Evolutionary conservation across 2,113 vertebrate genomes (phyloP).

Genomic region (Thomomys bottae): DNA sequence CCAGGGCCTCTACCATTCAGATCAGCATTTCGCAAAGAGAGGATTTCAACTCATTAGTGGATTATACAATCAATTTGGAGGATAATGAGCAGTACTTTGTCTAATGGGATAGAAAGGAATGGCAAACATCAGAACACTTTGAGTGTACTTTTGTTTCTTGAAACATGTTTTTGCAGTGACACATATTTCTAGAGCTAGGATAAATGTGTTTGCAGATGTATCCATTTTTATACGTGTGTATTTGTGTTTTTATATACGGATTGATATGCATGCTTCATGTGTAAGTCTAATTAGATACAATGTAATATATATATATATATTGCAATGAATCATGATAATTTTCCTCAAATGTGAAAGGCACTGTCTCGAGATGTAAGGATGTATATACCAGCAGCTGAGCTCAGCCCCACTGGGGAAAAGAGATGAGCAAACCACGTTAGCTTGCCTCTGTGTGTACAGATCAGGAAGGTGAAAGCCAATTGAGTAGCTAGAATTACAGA

Average conservation of each 20-base stretch:
- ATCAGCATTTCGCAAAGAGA: neutral
- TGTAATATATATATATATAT: neutral
- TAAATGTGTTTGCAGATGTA: neutral
- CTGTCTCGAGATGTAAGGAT: neutral
- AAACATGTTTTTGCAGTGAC: neutral
- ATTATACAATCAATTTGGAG: neutral
- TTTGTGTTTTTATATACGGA: neutral
- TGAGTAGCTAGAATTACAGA: too few relatives aligned
- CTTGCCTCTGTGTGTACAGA: too few relatives aligned
- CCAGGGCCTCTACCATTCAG: neutral
- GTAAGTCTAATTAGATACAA: too few relatives aligned
- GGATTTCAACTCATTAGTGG: neutral
- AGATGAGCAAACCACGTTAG: neutral
- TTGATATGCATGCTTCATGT: neutral
- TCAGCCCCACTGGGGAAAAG: neutral
- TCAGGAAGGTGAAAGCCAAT: too few relatives aligned
- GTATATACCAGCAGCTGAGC: neutral
- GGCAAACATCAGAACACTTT: conserved; percentile 5
- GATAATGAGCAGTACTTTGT: neutral
- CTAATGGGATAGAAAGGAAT: conserved; percentile 9
- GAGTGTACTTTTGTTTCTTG: neutral
- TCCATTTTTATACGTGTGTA: neutral
- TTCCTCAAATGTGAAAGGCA: neutral
- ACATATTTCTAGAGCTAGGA: neutral
- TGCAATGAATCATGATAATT: neutral